These are phyloP conservation scores for Brachypterus glaber DNA, from an alignment of 2,888 invertebrate genomes.

Conservation along the genomic window DNA sequence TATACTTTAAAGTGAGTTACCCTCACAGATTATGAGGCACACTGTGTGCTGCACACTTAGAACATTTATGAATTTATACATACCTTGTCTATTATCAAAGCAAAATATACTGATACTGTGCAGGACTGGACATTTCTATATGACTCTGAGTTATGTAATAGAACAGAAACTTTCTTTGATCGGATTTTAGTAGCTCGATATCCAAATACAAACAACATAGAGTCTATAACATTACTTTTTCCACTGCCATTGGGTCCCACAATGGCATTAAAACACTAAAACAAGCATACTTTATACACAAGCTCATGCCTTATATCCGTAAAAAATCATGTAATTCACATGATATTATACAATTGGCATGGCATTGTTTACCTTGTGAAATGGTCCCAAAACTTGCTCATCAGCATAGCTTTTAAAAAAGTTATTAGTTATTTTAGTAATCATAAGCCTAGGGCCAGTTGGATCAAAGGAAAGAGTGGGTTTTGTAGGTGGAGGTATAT, in stretches of 20 bases:
- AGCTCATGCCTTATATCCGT: background rate
- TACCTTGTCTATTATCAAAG: conserved; percentile 55
- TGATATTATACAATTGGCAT: no score
- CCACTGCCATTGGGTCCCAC: conserved; percentile 99
- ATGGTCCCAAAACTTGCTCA: conserved; percentile 76
- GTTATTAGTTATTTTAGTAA: conserved; percentile 79
- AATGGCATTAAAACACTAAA: conserved; percentile 87
- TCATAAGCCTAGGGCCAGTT: conserved; percentile 71
- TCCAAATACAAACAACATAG: conserved; percentile 98
- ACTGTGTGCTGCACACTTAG: no score
- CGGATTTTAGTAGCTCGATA: conserved; percentile 92
- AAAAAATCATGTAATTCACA: no score
- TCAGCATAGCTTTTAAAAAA: conserved; percentile 98
- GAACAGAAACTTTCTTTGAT: conserved; percentile 85
- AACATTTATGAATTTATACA: background rate
- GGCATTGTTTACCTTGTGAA: conserved; percentile 68
- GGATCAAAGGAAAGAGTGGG: conserved; percentile 61
- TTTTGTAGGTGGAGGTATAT: conserved; percentile 69
- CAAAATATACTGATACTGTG: conserved; percentile 84
- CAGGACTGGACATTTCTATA: conserved; percentile 67
- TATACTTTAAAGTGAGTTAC: no score
- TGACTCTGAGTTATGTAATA: conserved; percentile 85
- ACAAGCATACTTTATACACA: conserved; percentile 25
- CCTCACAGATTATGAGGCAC: no score
- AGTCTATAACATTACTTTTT: conserved; percentile 98